Percentiles rank a stretch among this genome's conserved stretches.
Evolutionary conservation across 2,888 invertebrate species (phyloP).

Genomic region (Dryobota labecula): DNA sequence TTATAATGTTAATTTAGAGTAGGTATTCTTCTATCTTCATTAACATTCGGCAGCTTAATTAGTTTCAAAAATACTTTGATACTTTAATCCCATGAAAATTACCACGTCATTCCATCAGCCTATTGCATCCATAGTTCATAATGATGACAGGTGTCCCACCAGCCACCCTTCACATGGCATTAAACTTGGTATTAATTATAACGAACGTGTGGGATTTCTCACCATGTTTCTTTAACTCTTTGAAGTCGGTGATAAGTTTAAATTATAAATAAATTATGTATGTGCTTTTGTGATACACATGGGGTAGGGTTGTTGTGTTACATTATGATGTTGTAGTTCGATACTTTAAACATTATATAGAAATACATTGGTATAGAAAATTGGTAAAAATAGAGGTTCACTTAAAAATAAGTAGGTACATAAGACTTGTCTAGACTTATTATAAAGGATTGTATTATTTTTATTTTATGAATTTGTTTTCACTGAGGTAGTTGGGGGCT

Average conservation of each 20-base stretch:
- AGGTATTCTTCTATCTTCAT: neutral
- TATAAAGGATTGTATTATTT: neutral
- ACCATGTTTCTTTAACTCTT: conserved; percentile 49
- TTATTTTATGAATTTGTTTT: too few relatives aligned
- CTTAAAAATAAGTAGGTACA: neutral
- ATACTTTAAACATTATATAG: conserved; percentile 19
- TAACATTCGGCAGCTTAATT: neutral
- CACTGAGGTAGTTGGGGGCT: too few relatives aligned
- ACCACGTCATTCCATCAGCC: conserved; percentile 21
- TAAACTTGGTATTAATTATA: conserved; percentile 60
- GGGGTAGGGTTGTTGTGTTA: conserved; percentile 28
- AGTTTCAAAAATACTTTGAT: conserved; percentile 10
- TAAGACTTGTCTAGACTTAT: neutral
- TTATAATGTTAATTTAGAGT: neutral
- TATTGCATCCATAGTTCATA: conserved; percentile 41
- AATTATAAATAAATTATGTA: conserved; percentile 63
- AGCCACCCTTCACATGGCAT: conserved; percentile 43
- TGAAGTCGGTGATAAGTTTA: conserved; percentile 60
- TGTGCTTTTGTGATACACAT: conserved; percentile 38
- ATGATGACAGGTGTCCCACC: conserved; percentile 50
- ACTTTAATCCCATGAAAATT: conserved; percentile 1
- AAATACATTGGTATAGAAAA: neutral
- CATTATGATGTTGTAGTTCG: neutral
- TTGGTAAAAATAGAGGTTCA: too few relatives aligned
- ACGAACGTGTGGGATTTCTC: conserved; percentile 61